Evolutionary conservation across 2,888 invertebrate genomes (phyloP).

Genomic region (Aporophyla nigra): DNA sequence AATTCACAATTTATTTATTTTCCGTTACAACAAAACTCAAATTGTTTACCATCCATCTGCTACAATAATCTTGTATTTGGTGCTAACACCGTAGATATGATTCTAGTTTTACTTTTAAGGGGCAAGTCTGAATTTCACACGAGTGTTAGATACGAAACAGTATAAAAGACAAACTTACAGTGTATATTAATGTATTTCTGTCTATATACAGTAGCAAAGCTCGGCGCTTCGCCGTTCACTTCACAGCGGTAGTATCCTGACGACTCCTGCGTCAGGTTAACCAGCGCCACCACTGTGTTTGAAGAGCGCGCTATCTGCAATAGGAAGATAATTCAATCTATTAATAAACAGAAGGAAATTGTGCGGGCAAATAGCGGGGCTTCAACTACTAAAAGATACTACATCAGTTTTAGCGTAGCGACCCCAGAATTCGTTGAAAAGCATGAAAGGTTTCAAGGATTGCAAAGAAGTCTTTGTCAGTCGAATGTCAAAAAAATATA

Average conservation of each 20-base stretch:
- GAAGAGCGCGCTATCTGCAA: conserved; percentile 92
- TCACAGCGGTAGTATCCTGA: conserved; percentile 90
- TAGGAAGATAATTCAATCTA: neutral
- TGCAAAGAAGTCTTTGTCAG: neutral
- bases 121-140: neutral
- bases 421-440: neutral
- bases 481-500: neutral
- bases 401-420: neutral
- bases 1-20: neutral
- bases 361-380: neutral
- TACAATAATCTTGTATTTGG: too few species aligned
- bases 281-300: conserved; percentile 89
- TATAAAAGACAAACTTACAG: conserved; percentile 79
- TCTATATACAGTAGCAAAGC: conserved; percentile 83
- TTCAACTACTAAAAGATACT: neutral
- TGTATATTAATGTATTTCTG: conserved; percentile 86
- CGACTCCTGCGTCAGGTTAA: conserved; percentile 85
- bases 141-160: neutral
- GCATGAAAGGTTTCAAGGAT: neutral
- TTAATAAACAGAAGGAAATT: neutral
- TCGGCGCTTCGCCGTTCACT: conserved; percentile 90
- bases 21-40: too few species aligned
- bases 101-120: neutral
- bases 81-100: neutral
- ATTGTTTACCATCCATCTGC: neutral